phyloP scores from a whole-genome alignment of 2,113 vertebrate genomes.

The Campylomormyrus numenius region DNA sequence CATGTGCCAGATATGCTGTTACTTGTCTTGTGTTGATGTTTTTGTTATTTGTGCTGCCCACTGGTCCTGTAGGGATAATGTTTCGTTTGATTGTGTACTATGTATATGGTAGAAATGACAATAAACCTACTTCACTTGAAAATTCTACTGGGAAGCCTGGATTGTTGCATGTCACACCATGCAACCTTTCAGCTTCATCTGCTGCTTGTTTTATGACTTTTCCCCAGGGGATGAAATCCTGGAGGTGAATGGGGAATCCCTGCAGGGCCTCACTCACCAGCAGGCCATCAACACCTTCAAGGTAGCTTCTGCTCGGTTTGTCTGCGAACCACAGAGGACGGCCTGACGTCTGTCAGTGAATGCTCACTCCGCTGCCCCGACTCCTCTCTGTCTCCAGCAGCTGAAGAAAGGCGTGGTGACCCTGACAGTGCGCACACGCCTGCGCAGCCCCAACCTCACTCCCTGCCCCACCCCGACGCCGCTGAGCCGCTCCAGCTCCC shows the following conservation, averaged over 20 bases:
- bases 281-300: constrained; percentile 96
- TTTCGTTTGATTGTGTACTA: neutral
- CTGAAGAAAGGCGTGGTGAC: constrained; percentile 89
- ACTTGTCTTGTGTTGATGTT: neutral
- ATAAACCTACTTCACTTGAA: neutral
- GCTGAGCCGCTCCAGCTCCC: constrained; percentile 82
- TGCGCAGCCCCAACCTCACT: constrained; percentile 87
- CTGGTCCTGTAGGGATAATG: neutral
- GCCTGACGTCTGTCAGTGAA: neutral
- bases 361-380: neutral
- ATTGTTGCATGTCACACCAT: neutral
- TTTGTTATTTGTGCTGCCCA: neutral
- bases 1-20: neutral
- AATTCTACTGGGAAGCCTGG: neutral
- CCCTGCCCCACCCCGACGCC: constrained; percentile 82
- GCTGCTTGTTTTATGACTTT: constrained; percentile 10
- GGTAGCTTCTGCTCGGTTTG: constrained; percentile 52
- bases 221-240: constrained; percentile 84
- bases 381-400: constrained; percentile 74
- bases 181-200: neutral
- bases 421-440: constrained; percentile 80
- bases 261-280: constrained; percentile 89
- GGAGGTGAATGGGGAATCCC: constrained; percentile 90
- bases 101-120: neutral
- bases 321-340: neutral